Evolutionary conservation across 1,140 invertebrate species (phyloP).

Genomic region (Lanistes nyassanus): DNA sequence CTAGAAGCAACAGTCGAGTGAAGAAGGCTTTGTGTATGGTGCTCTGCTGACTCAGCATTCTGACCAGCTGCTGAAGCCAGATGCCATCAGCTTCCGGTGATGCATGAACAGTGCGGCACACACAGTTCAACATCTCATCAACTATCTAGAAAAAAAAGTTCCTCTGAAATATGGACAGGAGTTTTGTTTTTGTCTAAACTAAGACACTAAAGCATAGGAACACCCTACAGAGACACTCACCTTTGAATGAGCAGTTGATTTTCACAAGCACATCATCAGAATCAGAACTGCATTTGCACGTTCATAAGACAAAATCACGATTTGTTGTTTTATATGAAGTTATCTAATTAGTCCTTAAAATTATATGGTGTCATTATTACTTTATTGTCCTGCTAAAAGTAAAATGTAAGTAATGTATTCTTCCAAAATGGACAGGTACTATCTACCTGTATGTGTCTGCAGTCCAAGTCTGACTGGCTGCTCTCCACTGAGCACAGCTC

Average conservation of each 20-base stretch:
- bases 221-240: background rate
- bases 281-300: no score
- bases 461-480: no score
- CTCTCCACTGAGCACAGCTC: no score
- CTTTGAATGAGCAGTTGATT: no score
- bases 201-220: background rate
- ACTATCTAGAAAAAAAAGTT: constrained; percentile 9
- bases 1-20: constrained; percentile 12
- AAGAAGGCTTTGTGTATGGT: constrained; percentile 14
- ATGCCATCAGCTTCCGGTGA: background rate
- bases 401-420: no score
- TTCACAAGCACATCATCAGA: background rate
- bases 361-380: no score
- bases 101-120: constrained; percentile 1
- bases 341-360: no score
- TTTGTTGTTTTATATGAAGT: no score
- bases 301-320: no score
- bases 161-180: background rate
- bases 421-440: no score
- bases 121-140: constrained; percentile 19
- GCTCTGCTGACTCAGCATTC: constrained; percentile 22
- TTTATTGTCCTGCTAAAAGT: no score
- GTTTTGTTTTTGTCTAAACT: background rate
- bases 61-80: constrained; percentile 21
- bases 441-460: no score